A percentile compares a stretch with the other conserved stretches of the same genome.
These are phyloP conservation scores for Dermatemys mawii DNA, from an alignment of 2,113 vertebrate genomes.

Conservation along the genomic window DNA sequence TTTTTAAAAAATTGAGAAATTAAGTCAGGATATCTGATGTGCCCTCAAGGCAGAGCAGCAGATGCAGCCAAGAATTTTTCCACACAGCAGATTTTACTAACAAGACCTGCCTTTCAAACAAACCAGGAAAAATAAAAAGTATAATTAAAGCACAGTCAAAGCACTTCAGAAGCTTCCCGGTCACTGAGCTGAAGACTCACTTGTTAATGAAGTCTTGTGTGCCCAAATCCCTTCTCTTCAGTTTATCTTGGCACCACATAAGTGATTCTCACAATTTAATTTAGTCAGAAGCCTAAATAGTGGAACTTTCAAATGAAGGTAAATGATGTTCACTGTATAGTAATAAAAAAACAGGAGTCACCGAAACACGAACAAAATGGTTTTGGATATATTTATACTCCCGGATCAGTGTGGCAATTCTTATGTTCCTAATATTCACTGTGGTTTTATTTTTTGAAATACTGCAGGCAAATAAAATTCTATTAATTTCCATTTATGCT, in stretches of 20 bases:
- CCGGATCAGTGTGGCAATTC: neutral
- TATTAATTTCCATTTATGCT: neutral
- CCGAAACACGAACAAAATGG: neutral
- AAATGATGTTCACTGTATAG: neutral
- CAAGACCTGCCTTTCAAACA: slow-evolving; percentile 67
- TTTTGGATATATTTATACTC: neutral
- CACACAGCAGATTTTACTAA: slow-evolving; percentile 61
- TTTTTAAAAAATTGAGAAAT: neutral
- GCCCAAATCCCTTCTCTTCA: neutral
- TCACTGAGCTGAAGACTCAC: slow-evolving; percentile 60
- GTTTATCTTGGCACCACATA: slow-evolving; percentile 64
- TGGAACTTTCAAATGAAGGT: slow-evolving; percentile 14
- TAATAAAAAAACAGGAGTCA: neutral
- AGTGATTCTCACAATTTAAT: slow-evolving; percentile 8
- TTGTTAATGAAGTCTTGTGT: slow-evolving; percentile 43
- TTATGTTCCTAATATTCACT: neutral
- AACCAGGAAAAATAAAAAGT: slow-evolving; percentile 56
- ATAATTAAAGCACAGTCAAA: slow-evolving; percentile 69
- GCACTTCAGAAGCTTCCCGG: slow-evolving; percentile 52
- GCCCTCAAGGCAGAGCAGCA: slow-evolving; percentile 66
- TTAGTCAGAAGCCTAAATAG: slow-evolving; percentile 32
- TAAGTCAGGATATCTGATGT: neutral
- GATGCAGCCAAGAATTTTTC: slow-evolving; percentile 62
- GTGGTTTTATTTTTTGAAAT: neutral
- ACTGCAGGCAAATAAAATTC: neutral